phyloP scores from a whole-genome alignment of 2,888 invertebrate genomes.

The Crematogaster levior region DNA sequence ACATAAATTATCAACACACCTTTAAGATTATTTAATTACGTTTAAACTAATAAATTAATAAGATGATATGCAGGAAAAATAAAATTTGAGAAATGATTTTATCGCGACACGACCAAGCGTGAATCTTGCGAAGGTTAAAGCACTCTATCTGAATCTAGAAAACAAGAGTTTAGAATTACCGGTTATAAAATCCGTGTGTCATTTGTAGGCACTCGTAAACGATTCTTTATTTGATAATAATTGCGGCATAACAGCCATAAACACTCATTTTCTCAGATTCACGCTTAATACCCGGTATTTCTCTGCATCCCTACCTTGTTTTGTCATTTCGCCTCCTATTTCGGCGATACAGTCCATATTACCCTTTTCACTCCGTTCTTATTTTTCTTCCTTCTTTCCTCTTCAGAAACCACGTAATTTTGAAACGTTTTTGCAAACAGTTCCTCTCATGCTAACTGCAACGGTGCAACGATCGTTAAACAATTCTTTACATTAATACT shows the following conservation, averaged over 20 bases:
- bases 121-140: conserved; percentile 12
- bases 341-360: conserved; percentile 44
- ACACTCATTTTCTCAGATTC: conserved; percentile 79
- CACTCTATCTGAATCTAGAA: neutral
- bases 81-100: conserved; percentile 13
- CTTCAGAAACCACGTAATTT: conserved; percentile 33
- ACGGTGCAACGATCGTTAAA: neutral
- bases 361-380: neutral
- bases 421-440: conserved; percentile 37
- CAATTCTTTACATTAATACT: conserved; percentile 17
- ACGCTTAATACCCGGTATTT: conserved; percentile 75
- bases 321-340: conserved; percentile 64
- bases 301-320: conserved; percentile 61
- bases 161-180: conserved; percentile 72
- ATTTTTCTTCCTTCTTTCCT: neutral
- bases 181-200: conserved; percentile 79
- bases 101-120: neutral
- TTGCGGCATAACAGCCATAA: conserved; percentile 79
- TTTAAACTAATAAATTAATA: conserved; percentile 6
- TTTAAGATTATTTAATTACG: conserved; percentile 15
- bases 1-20: neutral
- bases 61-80: neutral
- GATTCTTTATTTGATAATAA: conserved; percentile 84
- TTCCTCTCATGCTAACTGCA: conserved; percentile 36
- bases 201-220: conserved; percentile 80